Conservation (phyloP, 2,888 invertebrate genomes). For the Cepaea hortensis region DNA sequence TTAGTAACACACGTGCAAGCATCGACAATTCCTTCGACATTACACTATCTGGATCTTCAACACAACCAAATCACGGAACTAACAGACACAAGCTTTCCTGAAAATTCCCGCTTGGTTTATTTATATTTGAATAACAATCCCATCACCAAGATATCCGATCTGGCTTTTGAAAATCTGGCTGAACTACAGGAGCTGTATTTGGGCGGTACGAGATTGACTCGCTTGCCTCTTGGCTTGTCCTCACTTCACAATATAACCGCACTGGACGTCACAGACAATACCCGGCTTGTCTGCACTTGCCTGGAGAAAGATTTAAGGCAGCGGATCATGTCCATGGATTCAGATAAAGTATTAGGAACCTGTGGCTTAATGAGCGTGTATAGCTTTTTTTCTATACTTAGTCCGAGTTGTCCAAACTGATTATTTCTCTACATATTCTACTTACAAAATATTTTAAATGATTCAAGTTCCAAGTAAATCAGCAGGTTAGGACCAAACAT, state of each 20-base stretch:
- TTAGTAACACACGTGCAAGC: background rate
- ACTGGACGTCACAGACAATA: background rate
- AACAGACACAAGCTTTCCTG: slow-evolving; percentile 6
- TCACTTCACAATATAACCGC: background rate
- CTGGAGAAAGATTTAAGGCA: background rate
- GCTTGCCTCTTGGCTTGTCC: background rate
- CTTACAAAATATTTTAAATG: too few relatives aligned
- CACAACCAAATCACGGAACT: background rate
- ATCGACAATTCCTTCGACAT: too few relatives aligned
- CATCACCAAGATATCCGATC: background rate
- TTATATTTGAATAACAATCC: background rate
- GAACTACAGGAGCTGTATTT: background rate
- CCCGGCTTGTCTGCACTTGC: background rate
- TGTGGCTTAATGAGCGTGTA: background rate
- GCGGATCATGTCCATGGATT: too few relatives aligned
- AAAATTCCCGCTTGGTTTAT: background rate
- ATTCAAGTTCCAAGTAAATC: too few relatives aligned
- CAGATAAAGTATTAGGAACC: background rate
- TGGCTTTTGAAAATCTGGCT: background rate
- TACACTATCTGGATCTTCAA: background rate
- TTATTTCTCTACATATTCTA: too few relatives aligned
- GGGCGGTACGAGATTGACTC: background rate
- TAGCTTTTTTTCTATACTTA: background rate
- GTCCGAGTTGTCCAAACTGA: background rate
- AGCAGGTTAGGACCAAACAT: too few relatives aligned